These are phyloP conservation scores for Coreius guichenoti DNA, from an alignment of 2,797 vertebrate species.

Conservation along the genomic window DNA sequence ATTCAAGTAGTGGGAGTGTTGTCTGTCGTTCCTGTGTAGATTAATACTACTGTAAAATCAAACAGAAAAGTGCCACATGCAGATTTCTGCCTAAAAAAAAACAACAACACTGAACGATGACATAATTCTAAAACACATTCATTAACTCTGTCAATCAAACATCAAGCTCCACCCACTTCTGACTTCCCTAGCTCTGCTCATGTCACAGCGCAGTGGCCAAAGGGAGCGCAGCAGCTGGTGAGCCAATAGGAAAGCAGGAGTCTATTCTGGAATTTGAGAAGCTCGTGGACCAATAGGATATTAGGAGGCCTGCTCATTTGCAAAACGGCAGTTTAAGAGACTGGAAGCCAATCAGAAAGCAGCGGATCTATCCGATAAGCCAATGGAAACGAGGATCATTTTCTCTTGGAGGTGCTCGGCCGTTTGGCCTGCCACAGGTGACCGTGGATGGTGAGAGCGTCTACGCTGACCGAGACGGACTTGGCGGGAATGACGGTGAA, in stretches of 20 bases:
- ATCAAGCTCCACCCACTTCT: slow-evolving; percentile 54
- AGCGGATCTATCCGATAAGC: neutral
- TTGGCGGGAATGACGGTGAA: slow-evolving; percentile 88
- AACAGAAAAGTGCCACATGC: slow-evolving; percentile 75
- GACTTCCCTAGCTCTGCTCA: slow-evolving; percentile 51
- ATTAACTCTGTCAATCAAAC: slow-evolving; percentile 53
- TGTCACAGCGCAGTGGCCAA: slow-evolving; percentile 8
- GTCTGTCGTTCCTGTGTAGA: slow-evolving; percentile 59
- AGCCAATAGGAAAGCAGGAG: slow-evolving; percentile 32
- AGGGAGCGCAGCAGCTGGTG: neutral
- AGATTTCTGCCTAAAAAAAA: slow-evolving; percentile 66
- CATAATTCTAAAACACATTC: slow-evolving; percentile 59
- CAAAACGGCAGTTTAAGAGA: neutral
- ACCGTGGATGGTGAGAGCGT: slow-evolving; percentile 87
- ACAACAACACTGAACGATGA: slow-evolving; percentile 58
- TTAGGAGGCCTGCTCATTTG: slow-evolving; percentile 24
- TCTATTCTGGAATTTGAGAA: slow-evolving; percentile 10
- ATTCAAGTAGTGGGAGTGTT: slow-evolving; percentile 41
- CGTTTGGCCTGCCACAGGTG: slow-evolving; percentile 88
- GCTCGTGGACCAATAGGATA: slow-evolving; percentile 16
- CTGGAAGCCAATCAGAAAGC: slow-evolving; percentile 42
- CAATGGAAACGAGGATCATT: slow-evolving; percentile 59
- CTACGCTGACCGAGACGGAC: slow-evolving; percentile 88
- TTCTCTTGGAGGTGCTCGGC: slow-evolving; percentile 86
- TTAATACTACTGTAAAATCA: slow-evolving; percentile 66